Conservation (phyloP, 2,113 vertebrate species). For the Semnopithecus entellus region DNA sequence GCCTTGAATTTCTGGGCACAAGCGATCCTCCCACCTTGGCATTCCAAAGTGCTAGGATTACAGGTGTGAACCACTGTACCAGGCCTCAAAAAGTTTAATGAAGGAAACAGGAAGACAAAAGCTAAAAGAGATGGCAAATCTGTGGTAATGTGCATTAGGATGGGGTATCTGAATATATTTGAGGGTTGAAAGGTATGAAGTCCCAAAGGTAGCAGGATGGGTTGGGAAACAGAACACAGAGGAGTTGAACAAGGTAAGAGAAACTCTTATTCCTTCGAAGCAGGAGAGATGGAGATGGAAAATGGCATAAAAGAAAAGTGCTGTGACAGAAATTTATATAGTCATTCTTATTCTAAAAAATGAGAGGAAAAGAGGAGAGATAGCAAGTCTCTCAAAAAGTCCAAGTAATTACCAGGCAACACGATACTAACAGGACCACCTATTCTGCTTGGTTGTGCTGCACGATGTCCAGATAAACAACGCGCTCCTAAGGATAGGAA, state of each 20-base stretch:
- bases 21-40: no score
- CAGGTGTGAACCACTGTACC: no score
- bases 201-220: not conserved
- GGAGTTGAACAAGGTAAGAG: not conserved
- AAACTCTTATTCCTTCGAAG: not conserved
- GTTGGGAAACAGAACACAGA: not conserved
- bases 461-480: not conserved
- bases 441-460: not conserved
- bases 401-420: not conserved
- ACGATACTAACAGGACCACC: not conserved
- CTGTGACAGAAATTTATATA: not conserved
- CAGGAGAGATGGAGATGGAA: not conserved
- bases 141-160: not conserved
- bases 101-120: conserved; percentile 26
- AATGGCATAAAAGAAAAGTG: not conserved
- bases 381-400: not conserved
- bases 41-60: no score
- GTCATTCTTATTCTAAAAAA: not conserved
- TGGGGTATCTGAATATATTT: not conserved
- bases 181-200: not conserved
- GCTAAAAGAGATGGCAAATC: not conserved
- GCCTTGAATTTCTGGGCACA: no score
- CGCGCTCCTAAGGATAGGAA: not conserved
- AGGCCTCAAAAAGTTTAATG: not conserved
- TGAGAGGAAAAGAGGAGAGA: not conserved